Percentiles rank a stretch among this genome's conserved stretches.
Conservation (phyloP, 2,888 invertebrate species). For the Phaedon cochleariae region DNA sequence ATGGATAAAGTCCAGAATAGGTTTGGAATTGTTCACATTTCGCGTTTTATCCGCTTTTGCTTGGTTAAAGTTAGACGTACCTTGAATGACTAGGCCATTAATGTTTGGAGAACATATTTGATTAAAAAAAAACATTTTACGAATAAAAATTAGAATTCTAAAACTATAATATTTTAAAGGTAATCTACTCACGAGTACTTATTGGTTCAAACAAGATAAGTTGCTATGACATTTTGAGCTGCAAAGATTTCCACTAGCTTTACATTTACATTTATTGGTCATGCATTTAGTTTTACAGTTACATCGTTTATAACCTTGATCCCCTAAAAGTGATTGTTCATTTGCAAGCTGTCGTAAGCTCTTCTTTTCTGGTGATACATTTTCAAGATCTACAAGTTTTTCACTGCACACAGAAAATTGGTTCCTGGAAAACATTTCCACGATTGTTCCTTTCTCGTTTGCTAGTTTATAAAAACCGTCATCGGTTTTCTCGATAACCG, state of each 20-base stretch:
- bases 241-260: not conserved
- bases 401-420: constrained; percentile 38
- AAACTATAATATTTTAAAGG: too few relatives aligned
- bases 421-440: constrained; percentile 41
- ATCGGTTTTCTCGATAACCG: constrained; percentile 29
- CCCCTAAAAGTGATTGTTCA: constrained; percentile 13
- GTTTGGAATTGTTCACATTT: too few relatives aligned
- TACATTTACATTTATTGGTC: constrained; percentile 4
- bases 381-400: constrained; percentile 39
- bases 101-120: not conserved
- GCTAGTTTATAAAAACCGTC: constrained; percentile 32
- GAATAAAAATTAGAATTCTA: not conserved
- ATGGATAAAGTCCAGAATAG: not conserved
- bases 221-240: constrained; percentile 6
- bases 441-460: constrained; percentile 19
- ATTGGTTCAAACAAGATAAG: not conserved
- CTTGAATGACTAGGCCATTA: not conserved
- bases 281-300: constrained; percentile 8
- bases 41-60: not conserved
- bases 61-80: not conserved
- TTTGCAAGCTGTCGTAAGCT: constrained; percentile 27
- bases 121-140: not conserved
- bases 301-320: constrained; percentile 13
- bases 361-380: constrained; percentile 39
- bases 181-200: too few relatives aligned